Evolutionary conservation across 2,888 invertebrate genomes (phyloP), one percentile per base, ranked within the genome.

Genomic region (Hylaea fasciaria): DNA sequence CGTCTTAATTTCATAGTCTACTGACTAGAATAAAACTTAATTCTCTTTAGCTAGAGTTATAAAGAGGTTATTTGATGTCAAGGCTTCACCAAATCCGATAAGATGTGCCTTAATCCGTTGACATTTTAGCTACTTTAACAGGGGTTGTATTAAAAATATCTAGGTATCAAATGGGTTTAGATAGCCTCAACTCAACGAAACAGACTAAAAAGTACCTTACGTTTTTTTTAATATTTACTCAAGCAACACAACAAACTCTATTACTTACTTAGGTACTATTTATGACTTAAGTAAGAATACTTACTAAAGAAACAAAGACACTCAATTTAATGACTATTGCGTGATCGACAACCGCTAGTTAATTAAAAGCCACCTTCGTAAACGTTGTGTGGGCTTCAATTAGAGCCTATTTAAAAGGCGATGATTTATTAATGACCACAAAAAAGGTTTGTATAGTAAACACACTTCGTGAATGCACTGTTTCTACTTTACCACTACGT

Each of bases 1-100:
- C 39, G 58, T 55, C 58, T 62, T 64, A 55, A 69, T 69, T 70
- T 65, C 56, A 69, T 67, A 66, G 69, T 68, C 61, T n/a, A n/a
- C n/a, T n/a, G n/a, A n/a, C n/a, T 65, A 62, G 54, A 22, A 51
- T 64, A 48, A 48, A 37, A 37, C 55, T 53, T 49, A 49, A 47
- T 54, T 58, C 53, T 49, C 39, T 49, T 39, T 61, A 11, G 37
- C 37, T 55, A 49, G 44, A 54, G 57, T 32, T 55, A 57, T 45
- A 32, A 39, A 35, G 28, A 52, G 51, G 63, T 65, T 59, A 57
- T 51, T 63, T 46, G n/a, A 41, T 46, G 64, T 65, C 68, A 68
- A 68, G 65, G 57, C 35, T 54, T 4, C n/a, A 37, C 11, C 13
- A 35, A 53, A 58, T 53, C 48, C 28, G 48, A 53, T 48, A 41